Evolutionary conservation across 1,140 invertebrate species (phyloP), one percentile per base, ranked within the genome.

Genomic region (Heliconius nattereri): DNA sequence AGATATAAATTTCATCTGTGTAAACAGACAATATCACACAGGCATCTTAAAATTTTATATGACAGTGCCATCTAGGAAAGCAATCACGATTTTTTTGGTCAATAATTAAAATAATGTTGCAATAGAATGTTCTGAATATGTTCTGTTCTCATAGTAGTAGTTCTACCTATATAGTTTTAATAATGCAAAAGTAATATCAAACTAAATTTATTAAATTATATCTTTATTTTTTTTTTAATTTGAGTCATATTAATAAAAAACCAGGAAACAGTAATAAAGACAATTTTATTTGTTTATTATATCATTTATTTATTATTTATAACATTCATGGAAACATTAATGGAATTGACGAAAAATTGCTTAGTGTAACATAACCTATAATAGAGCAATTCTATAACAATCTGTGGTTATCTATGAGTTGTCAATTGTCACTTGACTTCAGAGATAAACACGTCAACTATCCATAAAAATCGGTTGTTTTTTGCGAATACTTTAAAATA

Each of bases 361-460:
- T 20, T 20, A 7, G 49, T 11, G n/a, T 57, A 23, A 3, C n/a
- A 9, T 7, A 20, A 9, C 9, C 0, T 57, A 66, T 29, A 16
- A 45, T 45, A 5, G 5, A 45, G 40, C 1, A 45, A 1, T 45
- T 16, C 13, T 45, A 5, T 66, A 11, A 11, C 5, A 66, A 16
- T 29, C 60, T 66, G 60, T 66, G 60, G 23, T 19, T 29, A 60
- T 60, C 13, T 16, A 37, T 72, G 29, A 72, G 71, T 37, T 40
- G 71, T 72, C 71, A 72, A 20, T 35, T 77, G 76, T 75, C 74
- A 80, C 71, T 75, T 35, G 32, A 35, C 6, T 35, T 78, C 6
- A 29, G 23, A 79, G 40, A 79, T 82, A 82, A 84, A 83, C 83
- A 86, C 83, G 79, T 83, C 80, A 82, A 84, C 83, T 76, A n/a